Percentiles rank a stretch among this genome's conserved stretches.
Evolutionary conservation across 1,140 invertebrate species (phyloP).

Genomic region (Protaetia brevitarsis): DNA sequence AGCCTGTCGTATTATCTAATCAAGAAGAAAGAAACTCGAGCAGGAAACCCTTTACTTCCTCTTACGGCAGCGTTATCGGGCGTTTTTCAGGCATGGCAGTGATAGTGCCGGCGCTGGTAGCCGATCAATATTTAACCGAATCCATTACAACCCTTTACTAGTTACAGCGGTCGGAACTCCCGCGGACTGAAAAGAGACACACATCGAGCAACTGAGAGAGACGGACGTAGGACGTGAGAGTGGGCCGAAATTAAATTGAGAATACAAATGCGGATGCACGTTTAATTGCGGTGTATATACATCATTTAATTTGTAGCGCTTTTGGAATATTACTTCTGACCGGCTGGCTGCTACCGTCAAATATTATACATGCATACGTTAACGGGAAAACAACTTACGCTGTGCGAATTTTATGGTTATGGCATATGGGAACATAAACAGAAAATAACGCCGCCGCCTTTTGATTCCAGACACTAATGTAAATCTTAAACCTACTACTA

Average conservation of each 20-base stretch:
- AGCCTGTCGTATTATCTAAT: too few relatives aligned
- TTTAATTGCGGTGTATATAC: slow-evolving; percentile 30
- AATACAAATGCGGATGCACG: slow-evolving; percentile 35
- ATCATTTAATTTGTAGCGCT: slow-evolving; percentile 25
- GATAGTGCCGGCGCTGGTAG: slow-evolving; percentile 4
- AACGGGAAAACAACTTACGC: not conserved
- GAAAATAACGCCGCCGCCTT: not conserved
- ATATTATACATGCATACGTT: not conserved
- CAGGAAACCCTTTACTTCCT: slow-evolving; percentile 6
- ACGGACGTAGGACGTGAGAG: not conserved
- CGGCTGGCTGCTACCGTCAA: slow-evolving; percentile 2
- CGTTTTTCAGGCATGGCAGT: not conserved
- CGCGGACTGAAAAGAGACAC: slow-evolving; percentile 1
- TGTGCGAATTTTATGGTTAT: not conserved
- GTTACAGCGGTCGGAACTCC: slow-evolving; percentile 11
- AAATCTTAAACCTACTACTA: not conserved
- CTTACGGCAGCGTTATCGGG: not conserved
- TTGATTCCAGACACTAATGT: not conserved
- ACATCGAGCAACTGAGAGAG: not conserved
- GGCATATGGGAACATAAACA: not conserved
- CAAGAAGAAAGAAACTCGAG: slow-evolving; percentile 3
- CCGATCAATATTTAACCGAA: slow-evolving; percentile 32
- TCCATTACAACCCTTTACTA: slow-evolving; percentile 36
- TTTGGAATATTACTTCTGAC: slow-evolving; percentile 13
- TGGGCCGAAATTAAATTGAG: slow-evolving; percentile 32